Evolutionary conservation across 2,113 vertebrate genomes (phyloP).

Genomic region (Cheilinus undulatus): DNA sequence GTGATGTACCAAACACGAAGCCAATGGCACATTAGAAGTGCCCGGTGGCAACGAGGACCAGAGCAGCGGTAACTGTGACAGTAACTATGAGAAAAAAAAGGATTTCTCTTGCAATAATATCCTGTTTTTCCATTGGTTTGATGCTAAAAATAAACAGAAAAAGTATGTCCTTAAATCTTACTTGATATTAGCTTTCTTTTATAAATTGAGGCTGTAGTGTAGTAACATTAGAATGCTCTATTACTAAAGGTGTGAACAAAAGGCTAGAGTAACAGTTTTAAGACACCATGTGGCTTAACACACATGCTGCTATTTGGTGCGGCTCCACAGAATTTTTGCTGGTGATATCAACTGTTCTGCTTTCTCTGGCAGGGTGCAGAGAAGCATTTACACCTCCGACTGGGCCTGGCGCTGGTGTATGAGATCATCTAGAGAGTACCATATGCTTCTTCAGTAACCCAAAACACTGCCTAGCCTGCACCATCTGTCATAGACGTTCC

Average conservation of each 20-base stretch:
- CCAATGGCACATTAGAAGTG: constrained; percentile 7
- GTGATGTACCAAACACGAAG: constrained; percentile 10
- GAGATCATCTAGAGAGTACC: constrained; percentile 68
- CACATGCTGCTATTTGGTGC: background rate
- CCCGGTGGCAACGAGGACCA: background rate
- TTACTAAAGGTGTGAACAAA: constrained; percentile 4
- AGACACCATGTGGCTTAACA: background rate
- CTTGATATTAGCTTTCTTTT: background rate
- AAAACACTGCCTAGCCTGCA: constrained; percentile 44
- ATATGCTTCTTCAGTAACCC: constrained; percentile 73
- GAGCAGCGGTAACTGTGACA: background rate
- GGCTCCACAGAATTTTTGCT: constrained; percentile 22
- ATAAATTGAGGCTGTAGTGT: background rate
- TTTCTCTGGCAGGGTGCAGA: constrained; percentile 49
- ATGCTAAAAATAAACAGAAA: too few species aligned
- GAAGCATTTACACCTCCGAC: constrained; percentile 62
- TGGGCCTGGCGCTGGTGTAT: constrained; percentile 48
- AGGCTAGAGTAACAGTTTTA: background rate
- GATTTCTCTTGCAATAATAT: background rate
- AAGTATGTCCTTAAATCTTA: too few species aligned
- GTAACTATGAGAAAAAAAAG: background rate
- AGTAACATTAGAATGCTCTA: background rate
- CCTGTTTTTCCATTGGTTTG: background rate
- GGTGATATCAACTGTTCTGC: constrained; percentile 10
- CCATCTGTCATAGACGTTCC: constrained; percentile 71